phyloP scores from a whole-genome alignment of 2,888 invertebrate genomes.

The Lasioglossum lativentre region DNA sequence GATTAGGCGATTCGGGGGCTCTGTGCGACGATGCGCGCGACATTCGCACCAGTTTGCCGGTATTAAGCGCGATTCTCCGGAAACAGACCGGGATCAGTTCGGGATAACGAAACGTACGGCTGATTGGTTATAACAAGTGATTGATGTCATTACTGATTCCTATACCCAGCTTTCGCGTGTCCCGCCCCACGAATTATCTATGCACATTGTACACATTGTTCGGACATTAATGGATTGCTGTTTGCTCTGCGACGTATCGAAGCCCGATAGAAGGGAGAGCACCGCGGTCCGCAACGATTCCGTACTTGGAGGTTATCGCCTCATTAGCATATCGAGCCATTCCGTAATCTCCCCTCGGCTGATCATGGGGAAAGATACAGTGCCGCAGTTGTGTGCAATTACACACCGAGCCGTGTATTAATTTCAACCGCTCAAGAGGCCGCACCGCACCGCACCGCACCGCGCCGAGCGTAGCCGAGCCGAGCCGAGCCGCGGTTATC shows the following conservation, averaged over 20 bases:
- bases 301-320: slow-evolving; percentile 63
- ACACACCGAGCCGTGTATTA: slow-evolving; percentile 27
- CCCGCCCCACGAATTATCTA: slow-evolving; percentile 65
- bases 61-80: slow-evolving; percentile 64
- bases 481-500: neutral
- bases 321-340: slow-evolving; percentile 67
- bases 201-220: slow-evolving; percentile 66
- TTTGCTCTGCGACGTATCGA: slow-evolving; percentile 64
- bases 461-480: neutral
- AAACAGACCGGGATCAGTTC: slow-evolving; percentile 45
- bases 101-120: slow-evolving; percentile 73
- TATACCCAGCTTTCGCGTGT: slow-evolving; percentile 26
- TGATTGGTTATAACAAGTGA: slow-evolving; percentile 74
- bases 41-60: slow-evolving; percentile 1
- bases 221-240: slow-evolving; percentile 69
- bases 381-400: slow-evolving; percentile 26
- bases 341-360: slow-evolving; percentile 44
- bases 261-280: slow-evolving; percentile 42
- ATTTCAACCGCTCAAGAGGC: slow-evolving; percentile 23
- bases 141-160: slow-evolving; percentile 71
- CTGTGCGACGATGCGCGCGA: neutral
- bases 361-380: slow-evolving; percentile 43
- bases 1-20: neutral
- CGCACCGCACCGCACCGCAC: neutral
- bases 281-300: slow-evolving; percentile 25